Conservation (phyloP, 2,888 invertebrate species). For the Meiosimyza decipiens region DNA sequence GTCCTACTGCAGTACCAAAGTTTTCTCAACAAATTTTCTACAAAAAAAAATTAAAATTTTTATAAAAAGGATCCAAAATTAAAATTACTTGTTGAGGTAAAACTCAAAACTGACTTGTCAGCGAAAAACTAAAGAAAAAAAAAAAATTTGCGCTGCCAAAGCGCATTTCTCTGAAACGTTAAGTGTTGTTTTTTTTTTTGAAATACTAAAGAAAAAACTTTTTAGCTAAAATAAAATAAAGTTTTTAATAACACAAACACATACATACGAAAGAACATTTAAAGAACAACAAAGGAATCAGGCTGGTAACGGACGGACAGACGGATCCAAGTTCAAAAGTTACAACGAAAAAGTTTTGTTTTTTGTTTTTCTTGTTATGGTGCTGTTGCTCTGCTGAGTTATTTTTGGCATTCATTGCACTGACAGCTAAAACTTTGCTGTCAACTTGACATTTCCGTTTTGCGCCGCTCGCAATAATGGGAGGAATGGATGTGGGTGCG, state of each 20-base stretch:
- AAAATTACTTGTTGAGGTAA: no score
- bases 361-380: background rate
- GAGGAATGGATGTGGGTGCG: no score
- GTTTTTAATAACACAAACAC: background rate
- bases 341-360: slow-evolving; percentile 44
- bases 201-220: background rate
- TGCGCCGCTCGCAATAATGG: background rate
- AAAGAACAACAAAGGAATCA: background rate
- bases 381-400: slow-evolving; percentile 25
- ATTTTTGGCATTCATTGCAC: slow-evolving; percentile 38
- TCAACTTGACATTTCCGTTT: slow-evolving; percentile 37
- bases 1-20: no score
- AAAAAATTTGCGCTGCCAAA: no score
- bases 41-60: no score
- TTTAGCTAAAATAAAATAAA: background rate
- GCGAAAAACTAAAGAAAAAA: no score
- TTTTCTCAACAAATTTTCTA: no score
- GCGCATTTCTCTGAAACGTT: background rate
- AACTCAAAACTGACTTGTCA: no score
- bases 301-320: slow-evolving; percentile 16
- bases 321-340: slow-evolving; percentile 57
- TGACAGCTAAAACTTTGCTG: slow-evolving; percentile 36
- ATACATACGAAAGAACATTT: background rate
- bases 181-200: background rate
- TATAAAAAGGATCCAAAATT: no score